Conservation (phyloP, 2,113 vertebrate genomes). For the Aspidoscelis tigris region DNA sequence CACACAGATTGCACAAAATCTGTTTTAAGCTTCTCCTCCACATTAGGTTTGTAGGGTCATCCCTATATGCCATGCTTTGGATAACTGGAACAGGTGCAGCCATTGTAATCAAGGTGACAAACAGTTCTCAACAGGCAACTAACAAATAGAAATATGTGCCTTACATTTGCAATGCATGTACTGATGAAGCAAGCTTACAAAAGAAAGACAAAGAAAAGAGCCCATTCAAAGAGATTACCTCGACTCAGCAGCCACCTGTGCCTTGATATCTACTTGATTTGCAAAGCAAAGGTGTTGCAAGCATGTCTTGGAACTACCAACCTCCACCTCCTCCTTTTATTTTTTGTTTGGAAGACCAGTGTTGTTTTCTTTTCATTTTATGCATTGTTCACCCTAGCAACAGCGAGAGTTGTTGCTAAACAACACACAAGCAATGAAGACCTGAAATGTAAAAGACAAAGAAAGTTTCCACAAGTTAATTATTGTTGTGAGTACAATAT, state of each 20-base stretch:
- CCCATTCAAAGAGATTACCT: slow-evolving; percentile 1
- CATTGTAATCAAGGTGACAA: neutral
- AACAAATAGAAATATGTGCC: neutral
- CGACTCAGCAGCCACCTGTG: slow-evolving; percentile 12
- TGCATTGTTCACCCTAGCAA: slow-evolving; percentile 24
- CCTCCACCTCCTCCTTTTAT: neutral
- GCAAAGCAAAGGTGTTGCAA: neutral
- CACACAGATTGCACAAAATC: neutral
- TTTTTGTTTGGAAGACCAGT: slow-evolving; percentile 12
- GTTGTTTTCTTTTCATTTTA: neutral
- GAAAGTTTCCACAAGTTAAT: slow-evolving; percentile 32
- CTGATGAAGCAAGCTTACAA: slow-evolving; percentile 7
- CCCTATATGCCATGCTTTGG: accelerated
- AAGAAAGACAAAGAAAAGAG: neutral
- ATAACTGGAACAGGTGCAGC: neutral
- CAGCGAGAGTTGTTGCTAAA: slow-evolving; percentile 29
- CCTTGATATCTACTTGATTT: slow-evolving; percentile 28
- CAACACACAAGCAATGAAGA: neutral
- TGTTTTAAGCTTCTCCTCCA: neutral
- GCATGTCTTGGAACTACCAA: neutral
- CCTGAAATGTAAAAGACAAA: neutral
- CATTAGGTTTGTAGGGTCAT: neutral
- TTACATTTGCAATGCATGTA: neutral
- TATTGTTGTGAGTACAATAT: neutral
- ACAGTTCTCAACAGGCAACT: neutral